A percentile compares a stretch with the other conserved stretches of the same genome.
Conservation (phyloP, 2,888 invertebrate species). For the Allolobophora icterica region DNA sequence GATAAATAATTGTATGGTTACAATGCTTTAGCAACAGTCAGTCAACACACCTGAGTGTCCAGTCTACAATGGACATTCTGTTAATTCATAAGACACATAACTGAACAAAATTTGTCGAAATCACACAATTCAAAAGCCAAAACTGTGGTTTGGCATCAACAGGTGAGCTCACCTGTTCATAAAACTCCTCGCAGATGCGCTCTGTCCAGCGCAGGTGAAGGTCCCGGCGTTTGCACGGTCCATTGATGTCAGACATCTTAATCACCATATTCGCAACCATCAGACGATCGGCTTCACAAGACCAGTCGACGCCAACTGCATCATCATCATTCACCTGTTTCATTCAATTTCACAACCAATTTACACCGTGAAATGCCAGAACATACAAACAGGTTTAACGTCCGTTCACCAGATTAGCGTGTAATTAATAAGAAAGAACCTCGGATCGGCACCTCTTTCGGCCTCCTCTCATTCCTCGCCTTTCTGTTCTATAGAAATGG, state of each 20-base stretch:
- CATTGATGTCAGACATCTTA: slow-evolving; percentile 72
- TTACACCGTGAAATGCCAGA: neutral
- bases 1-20: neutral
- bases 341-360: slow-evolving; percentile 5
- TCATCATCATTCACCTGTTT: neutral
- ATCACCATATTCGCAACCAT: slow-evolving; percentile 70
- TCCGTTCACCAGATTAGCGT: neutral
- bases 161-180: slow-evolving; percentile 67
- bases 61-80: neutral
- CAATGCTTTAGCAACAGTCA: neutral
- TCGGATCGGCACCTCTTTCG: neutral
- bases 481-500: neutral
- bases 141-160: neutral
- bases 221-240: slow-evolving; percentile 70
- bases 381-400: neutral
- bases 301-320: slow-evolving; percentile 69
- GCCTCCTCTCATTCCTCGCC: neutral
- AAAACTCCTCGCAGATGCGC: slow-evolving; percentile 71
- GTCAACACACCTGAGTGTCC: neutral
- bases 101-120: neutral
- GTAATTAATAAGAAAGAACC: neutral
- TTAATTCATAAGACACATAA: neutral
- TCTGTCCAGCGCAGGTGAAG: slow-evolving; percentile 71
- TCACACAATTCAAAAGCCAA: neutral
- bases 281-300: slow-evolving; percentile 68